Evolutionary conservation across 2,888 invertebrate species (phyloP).

Genomic region (Tenthredo scrophulariae): DNA sequence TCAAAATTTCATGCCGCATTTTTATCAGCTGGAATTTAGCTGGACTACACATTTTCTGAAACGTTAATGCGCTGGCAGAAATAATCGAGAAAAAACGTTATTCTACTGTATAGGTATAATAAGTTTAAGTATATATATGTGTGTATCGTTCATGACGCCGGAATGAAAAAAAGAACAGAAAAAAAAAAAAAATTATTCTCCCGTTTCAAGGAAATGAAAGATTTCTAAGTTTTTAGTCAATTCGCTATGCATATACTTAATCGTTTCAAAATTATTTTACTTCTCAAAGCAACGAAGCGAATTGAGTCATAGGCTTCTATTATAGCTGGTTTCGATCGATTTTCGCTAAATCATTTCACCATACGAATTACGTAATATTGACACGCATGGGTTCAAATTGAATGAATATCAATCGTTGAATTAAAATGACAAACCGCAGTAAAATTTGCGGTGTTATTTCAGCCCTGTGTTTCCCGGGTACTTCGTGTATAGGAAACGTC

Average conservation of each 20-base stretch:
- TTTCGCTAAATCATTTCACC: background rate
- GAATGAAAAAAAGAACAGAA: background rate
- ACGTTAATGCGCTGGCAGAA: no score
- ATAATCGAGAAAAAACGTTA: no score
- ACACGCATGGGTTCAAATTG: background rate
- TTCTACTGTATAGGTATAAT: no score
- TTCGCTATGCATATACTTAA: background rate
- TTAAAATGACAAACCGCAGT: background rate
- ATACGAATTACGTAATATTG: background rate
- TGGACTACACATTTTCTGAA: no score
- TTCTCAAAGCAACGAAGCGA: no score
- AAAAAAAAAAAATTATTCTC: background rate
- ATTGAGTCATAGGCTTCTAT: background rate
- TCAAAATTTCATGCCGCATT: no score
- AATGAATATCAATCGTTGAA: slow-evolving; percentile 14
- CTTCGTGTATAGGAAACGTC: background rate
- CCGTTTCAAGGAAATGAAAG: background rate
- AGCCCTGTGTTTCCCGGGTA: background rate
- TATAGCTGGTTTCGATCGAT: background rate
- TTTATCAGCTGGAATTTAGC: no score
- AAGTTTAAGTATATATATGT: no score
- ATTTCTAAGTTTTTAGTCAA: background rate
- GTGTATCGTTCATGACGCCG: background rate
- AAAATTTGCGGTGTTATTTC: background rate
- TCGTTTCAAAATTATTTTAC: background rate